phyloP scores from a whole-genome alignment of 1,140 invertebrate species.

The Drosophila bocki region DNA sequence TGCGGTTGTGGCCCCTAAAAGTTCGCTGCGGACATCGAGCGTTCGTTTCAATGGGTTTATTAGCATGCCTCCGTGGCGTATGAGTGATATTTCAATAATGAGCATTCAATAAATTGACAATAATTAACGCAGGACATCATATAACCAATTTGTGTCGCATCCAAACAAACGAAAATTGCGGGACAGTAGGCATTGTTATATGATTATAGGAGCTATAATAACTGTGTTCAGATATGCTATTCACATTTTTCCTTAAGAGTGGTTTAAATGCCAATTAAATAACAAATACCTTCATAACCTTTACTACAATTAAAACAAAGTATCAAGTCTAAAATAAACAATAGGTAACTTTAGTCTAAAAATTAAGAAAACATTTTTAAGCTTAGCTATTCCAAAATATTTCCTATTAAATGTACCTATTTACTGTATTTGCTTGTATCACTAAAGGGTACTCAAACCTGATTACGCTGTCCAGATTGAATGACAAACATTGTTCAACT shows the following conservation, averaged over 20 bases:
- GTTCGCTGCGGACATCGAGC: constrained; percentile 40
- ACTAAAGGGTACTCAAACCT: neutral
- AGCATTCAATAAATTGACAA: constrained; percentile 63
- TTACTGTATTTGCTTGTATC: neutral
- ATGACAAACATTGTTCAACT: constrained; percentile 21
- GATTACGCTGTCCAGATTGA: constrained; percentile 23
- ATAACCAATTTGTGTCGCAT: constrained; percentile 40
- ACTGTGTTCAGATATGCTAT: neutral
- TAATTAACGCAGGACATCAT: constrained; percentile 55
- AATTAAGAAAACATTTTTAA: too few species aligned
- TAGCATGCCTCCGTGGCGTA: constrained; percentile 62
- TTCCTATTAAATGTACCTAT: neutral
- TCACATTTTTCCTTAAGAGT: too few species aligned
- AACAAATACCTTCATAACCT: too few species aligned
- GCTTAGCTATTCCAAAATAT: too few species aligned
- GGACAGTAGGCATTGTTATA: constrained; percentile 11
- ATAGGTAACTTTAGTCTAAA: neutral
- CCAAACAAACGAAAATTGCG: constrained; percentile 20
- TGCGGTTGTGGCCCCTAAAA: constrained; percentile 66
- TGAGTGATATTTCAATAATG: constrained; percentile 71
- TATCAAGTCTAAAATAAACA: too few species aligned
- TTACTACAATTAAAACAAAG: too few species aligned
- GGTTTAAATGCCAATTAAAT: too few species aligned
- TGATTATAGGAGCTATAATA: neutral
- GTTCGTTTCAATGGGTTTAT: constrained; percentile 66